Evolutionary conservation across 1,140 invertebrate species (phyloP), one percentile per base, ranked within the genome.

Genomic region (Ephestia elutella): DNA sequence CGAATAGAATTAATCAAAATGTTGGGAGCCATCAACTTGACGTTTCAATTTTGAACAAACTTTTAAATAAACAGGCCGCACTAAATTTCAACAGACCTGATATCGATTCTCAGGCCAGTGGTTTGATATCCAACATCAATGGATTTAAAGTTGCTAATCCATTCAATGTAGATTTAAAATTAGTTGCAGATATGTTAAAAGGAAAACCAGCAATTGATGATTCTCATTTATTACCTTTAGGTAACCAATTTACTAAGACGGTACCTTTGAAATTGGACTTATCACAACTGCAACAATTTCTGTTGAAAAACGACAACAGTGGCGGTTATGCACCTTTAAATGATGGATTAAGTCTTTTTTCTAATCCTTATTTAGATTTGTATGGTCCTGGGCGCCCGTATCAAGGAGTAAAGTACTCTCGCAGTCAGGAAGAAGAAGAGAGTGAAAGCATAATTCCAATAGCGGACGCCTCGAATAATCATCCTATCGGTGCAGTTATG

Each of bases 161-260:
- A 11, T 89, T 79, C 56, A 90, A 90, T 60, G 67, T 89, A 2
- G 89, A 90, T 68, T 62, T 90, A 5, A 87, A 84, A 73, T 59
- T 90, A 58, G 84, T 89, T 4, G 82, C 83, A 53, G 87, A 89
- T 55, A 84, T 89, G 76, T 73, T 90, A 54, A 89, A 82, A 75
- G 86, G 86, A 18, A 90, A 88, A 72, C 59, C 78, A 21, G 55
- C 70, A 10, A 30, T 80, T 38, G 86, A 86, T 57, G 84, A 89
- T 20, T 70, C 71, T 5, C 78, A 82, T 56, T 61, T 86, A 25
- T 62, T 75, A 49, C 51, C 73, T 30, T 59, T 86, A 25, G 70
- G 78, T 59, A 82, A 86, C 17, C 77, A 85, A 54, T 73, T 76
- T 35, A 67, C 68, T 61, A 87, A 80, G 54, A 69, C 76, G 13